These are phyloP conservation scores for Perdita meconis DNA, from an alignment of 2,888 invertebrate genomes.

Conservation along the genomic window DNA sequence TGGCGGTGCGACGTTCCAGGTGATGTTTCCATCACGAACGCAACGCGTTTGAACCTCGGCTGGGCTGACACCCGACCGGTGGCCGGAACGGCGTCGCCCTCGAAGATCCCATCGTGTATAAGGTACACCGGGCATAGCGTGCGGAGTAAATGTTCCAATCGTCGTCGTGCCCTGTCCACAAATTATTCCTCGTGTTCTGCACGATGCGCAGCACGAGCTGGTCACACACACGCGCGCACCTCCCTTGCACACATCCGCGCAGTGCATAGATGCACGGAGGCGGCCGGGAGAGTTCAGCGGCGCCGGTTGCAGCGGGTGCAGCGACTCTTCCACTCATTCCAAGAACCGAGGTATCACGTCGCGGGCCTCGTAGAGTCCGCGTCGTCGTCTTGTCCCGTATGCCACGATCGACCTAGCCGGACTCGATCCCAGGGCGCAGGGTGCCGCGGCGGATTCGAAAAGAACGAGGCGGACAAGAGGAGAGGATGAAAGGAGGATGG, in stretches of 20 bases:
- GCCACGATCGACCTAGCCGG: constrained; percentile 80
- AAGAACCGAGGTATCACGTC: constrained; percentile 75
- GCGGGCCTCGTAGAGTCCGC: constrained; percentile 65
- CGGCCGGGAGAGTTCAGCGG: constrained; percentile 58
- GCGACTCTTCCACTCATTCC: constrained; percentile 72
- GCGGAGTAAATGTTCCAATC: constrained; percentile 79
- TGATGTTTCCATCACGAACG: constrained; percentile 53
- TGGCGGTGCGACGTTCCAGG: neutral
- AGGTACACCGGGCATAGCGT: constrained; percentile 70
- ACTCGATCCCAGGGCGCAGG: constrained; percentile 54
- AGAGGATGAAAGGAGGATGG: constrained; percentile 26
- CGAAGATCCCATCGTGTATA: constrained; percentile 70
- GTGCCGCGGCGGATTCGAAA: constrained; percentile 56
- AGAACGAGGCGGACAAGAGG: neutral
- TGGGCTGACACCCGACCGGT: constrained; percentile 63
- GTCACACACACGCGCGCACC: constrained; percentile 55
- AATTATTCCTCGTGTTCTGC: constrained; percentile 81
- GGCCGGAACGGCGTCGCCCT: constrained; percentile 63
- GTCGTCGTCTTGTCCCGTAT: constrained; percentile 77
- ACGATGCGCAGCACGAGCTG: constrained; percentile 75
- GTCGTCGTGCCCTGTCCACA: constrained; percentile 80
- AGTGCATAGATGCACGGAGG: constrained; percentile 26
- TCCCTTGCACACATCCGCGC: neutral
- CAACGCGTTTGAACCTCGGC: constrained; percentile 48
- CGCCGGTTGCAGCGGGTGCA: constrained; percentile 58